Evolutionary conservation across 2,888 invertebrate species (phyloP).

Genomic region (Drosophila sordidula): DNA sequence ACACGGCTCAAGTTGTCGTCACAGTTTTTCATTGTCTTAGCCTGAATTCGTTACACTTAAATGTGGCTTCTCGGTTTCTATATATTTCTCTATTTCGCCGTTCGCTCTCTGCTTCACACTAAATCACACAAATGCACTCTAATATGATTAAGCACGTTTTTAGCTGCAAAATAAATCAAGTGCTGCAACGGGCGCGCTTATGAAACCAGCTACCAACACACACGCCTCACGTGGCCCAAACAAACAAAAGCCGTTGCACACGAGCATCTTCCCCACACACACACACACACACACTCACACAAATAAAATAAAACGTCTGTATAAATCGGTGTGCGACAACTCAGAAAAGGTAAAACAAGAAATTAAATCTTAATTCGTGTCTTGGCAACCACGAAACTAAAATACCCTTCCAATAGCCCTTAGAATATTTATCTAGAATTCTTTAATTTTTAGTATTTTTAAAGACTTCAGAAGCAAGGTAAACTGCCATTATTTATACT

Average conservation of each 20-base stretch:
- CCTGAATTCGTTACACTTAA: constrained; percentile 21
- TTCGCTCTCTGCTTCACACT: constrained; percentile 53
- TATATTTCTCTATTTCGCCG: constrained; percentile 33
- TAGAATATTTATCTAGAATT: no score
- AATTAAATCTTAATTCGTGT: constrained; percentile 15
- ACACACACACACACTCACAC: constrained; percentile 1
- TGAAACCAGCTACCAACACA: constrained; percentile 50
- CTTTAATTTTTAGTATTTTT: no score
- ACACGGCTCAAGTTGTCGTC: constrained; percentile 27
- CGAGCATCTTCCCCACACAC: constrained; percentile 17
- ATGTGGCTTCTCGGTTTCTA: constrained; percentile 12
- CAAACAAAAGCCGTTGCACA: constrained; percentile 62
- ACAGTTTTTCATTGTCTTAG: constrained; percentile 37
- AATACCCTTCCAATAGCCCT: constrained; percentile 20
- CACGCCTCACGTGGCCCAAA: constrained; percentile 27
- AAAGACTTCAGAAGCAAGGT: no score
- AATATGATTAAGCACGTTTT: constrained; percentile 83
- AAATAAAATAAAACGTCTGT: constrained; percentile 50
- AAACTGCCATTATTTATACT: no score
- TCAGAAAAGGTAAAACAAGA: constrained; percentile 21
- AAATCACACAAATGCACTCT: constrained; percentile 81
- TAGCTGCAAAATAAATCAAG: constrained; percentile 80
- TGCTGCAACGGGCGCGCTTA: constrained; percentile 64
- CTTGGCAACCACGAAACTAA: constrained; percentile 2
- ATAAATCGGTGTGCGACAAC: constrained; percentile 31